Evolutionary conservation across 2,888 invertebrate genomes (phyloP), one percentile per base, ranked within the genome.

Genomic region (Noctua comes): DNA sequence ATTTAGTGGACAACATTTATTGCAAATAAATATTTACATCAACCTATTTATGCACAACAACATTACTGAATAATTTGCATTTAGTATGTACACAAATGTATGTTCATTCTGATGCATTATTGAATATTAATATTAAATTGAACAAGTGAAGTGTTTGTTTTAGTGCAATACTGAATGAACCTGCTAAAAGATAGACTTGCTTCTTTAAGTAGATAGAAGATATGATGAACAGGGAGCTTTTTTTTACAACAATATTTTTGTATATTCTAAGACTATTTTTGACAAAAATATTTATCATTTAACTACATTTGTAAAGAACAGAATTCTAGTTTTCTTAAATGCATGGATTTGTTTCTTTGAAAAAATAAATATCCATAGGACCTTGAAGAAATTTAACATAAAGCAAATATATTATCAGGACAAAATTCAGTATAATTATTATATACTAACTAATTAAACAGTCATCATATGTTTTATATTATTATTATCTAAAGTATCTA

Each of bases 1-100:
- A 57, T 62, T 48, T 71, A 75, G 72, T 85, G 85, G 84, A 89
- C 90, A 90, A 86, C 85, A 87, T 90, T 91, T 90, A 90, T 87
- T 91, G 86, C 81, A 79, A 80, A 83, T 87, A 86, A 85, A 80
- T 79, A 86, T 82, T 82, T 85, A 88, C 76, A 88, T 70, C 82
- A 54, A 78, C 73, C 59, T 82, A 27, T 76, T 54, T 54, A 76
- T 87, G 74, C 69, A 74, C 73, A 82, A 66, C 73, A 59, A 74
- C 54, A 73, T 71, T 72, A 59, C 57, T 73, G 65, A 73, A 70
- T 62, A 69, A 66, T 31, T 77, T 77, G 70, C 54, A 77, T 59
- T 72, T 27, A 36, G 27, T 75, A 70, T 71, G 36, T 77, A 81
- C 40, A 85, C 66, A 68, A 40, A 51, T 7, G 74, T 54, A 72